Percentiles rank a stretch among this genome's conserved stretches.
phyloP scores from a whole-genome alignment of 2,797 vertebrate genomes.

The Cuniculus paca region DNA sequence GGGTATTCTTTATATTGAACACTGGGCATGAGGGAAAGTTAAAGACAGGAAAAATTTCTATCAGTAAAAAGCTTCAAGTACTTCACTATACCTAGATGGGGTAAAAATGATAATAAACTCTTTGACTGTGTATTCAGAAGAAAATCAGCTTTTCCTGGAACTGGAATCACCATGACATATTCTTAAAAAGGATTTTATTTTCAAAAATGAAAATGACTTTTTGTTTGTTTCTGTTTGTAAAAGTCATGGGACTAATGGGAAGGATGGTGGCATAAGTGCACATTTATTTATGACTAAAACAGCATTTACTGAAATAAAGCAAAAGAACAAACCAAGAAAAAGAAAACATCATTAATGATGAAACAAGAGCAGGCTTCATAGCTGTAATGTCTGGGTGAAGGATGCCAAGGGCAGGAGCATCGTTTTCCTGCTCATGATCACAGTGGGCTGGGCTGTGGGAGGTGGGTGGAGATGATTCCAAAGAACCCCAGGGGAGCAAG shows the following conservation, averaged over 20 bases:
- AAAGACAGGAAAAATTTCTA: background rate
- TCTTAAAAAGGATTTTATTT: constrained; percentile 73
- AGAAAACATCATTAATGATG: constrained; percentile 65
- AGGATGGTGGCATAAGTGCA: constrained; percentile 36
- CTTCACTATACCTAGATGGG: background rate
- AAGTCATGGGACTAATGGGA: constrained; percentile 72
- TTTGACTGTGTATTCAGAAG: constrained; percentile 57
- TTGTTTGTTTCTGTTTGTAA: constrained; percentile 74
- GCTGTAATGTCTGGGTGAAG: background rate
- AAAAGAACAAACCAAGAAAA: constrained; percentile 55
- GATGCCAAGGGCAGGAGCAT: background rate
- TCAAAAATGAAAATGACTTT: constrained; percentile 66
- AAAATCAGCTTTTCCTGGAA: constrained; percentile 68
- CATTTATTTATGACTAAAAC: constrained; percentile 59
- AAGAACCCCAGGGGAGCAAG: background rate
- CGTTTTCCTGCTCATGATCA: background rate
- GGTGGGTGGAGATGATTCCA: background rate
- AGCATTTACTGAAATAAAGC: constrained; percentile 69
- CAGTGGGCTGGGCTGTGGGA: background rate
- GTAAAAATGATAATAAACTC: constrained; percentile 35
- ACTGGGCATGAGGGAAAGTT: background rate
- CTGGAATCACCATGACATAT: constrained; percentile 53
- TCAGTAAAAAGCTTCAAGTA: constrained; percentile 13
- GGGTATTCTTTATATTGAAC: background rate
- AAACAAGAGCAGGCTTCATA: background rate